Percentiles rank a stretch among this genome's conserved stretches.
Evolutionary conservation across 1,140 invertebrate species (phyloP).

Genomic region (Fragariocoptes setiger): DNA sequence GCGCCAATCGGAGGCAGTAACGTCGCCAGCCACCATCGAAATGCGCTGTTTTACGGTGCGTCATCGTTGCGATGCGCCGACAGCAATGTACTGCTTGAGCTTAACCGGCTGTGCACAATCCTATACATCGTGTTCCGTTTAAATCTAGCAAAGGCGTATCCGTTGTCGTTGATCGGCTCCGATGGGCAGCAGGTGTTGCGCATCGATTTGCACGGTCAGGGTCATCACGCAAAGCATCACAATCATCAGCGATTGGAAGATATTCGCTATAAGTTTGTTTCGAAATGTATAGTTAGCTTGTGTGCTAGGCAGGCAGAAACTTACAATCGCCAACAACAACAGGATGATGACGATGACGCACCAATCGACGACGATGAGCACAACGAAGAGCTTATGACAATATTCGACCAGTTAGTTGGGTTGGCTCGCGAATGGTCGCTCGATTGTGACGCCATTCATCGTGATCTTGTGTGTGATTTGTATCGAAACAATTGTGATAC

Average conservation of each 20-base stretch:
- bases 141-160: background rate
- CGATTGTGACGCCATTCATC: conserved; percentile 34
- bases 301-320: conserved; percentile 2
- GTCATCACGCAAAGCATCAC: conserved; percentile 14
- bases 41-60: background rate
- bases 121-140: background rate
- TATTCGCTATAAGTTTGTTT: background rate
- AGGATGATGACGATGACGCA: conserved; percentile 9
- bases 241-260: background rate
- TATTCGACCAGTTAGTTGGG: conserved; percentile 31
- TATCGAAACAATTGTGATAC: conserved; percentile 41
- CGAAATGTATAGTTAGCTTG: background rate
- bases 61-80: too few species aligned
- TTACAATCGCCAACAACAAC: conserved; percentile 3
- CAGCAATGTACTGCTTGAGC: background rate
- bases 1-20: background rate
- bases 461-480: conserved; percentile 39
- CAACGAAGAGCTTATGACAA: conserved; percentile 7
- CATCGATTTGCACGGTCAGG: background rate
- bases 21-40: background rate
- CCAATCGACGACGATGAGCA: conserved; percentile 8
- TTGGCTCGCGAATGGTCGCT: conserved; percentile 45
- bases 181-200: conserved; percentile 5
- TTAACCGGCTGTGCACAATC: background rate
- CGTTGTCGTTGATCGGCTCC: background rate